Conservation (phyloP, 1,140 invertebrate species). For the Thrips palmi region DNA sequence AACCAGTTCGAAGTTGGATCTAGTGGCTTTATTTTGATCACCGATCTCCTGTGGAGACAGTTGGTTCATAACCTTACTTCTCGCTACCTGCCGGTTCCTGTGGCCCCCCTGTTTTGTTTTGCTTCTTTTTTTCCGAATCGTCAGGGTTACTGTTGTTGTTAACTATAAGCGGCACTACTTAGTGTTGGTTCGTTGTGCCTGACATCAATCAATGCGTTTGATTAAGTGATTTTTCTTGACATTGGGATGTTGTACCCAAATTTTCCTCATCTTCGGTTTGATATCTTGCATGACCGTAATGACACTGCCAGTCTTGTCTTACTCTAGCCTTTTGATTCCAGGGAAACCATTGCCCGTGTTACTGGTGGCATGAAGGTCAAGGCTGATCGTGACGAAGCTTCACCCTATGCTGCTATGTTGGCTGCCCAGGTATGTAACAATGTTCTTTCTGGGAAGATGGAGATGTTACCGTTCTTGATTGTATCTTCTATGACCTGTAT, state of each 20-base stretch:
- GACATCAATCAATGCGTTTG: too few relatives aligned
- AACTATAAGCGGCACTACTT: too few relatives aligned
- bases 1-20: background rate
- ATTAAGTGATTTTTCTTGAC: conserved; percentile 3
- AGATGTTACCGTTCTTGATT: background rate
- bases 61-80: background rate
- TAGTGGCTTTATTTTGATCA: background rate
- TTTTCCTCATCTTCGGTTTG: too few relatives aligned
- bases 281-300: too few relatives aligned
- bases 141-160: too few relatives aligned
- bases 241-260: background rate
- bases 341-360: conserved; percentile 95
- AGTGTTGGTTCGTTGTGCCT: too few relatives aligned
- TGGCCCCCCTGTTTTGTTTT: too few relatives aligned
- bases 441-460: background rate
- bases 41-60: conserved; percentile 3
- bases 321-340: conserved; percentile 20
- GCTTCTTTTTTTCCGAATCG: too few relatives aligned
- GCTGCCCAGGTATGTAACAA: conserved; percentile 70
- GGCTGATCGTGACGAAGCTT: conserved; percentile 98
- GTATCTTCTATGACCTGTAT: background rate
- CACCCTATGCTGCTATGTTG: conserved; percentile 99
- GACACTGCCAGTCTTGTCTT: conserved; percentile 1
- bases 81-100: too few relatives aligned
- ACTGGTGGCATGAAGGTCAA: conserved; percentile 99